phyloP scores from a whole-genome alignment of 53 echinoderm and acorn worm genomes.

The Paracentrotus lividus region DNA sequence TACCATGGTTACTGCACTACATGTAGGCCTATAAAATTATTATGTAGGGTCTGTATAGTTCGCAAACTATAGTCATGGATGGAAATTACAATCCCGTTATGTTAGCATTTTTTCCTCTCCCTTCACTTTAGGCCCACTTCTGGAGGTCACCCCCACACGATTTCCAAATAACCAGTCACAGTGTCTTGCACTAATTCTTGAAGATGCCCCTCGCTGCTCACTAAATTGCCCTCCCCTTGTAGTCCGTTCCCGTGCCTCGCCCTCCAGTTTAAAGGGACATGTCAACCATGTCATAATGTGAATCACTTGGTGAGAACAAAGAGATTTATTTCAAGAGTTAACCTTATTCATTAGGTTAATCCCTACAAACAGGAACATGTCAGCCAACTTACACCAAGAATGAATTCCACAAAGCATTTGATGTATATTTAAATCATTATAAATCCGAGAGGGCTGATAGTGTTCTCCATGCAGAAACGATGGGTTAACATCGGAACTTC shows the following conservation, averaged over 20 bases:
- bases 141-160: constrained; percentile 21
- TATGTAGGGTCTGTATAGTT: too few relatives aligned
- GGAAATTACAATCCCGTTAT: neutral
- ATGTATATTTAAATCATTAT: neutral
- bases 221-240: constrained; percentile 24
- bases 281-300: neutral
- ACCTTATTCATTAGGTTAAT: too few relatives aligned
- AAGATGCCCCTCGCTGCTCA: constrained; percentile 46
- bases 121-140: neutral
- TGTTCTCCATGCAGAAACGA: neutral
- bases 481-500: neutral
- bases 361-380: too few relatives aligned
- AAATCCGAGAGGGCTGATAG: neutral
- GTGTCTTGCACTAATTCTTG: neutral
- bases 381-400: too few relatives aligned
- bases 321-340: too few relatives aligned
- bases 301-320: too few relatives aligned
- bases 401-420: neutral
- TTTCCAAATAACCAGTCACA: constrained; percentile 52
- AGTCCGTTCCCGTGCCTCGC: neutral
- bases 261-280: neutral
- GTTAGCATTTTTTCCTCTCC: neutral
- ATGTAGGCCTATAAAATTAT: too few relatives aligned
- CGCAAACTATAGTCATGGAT: neutral
- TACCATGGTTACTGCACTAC: neutral